phyloP scores from a whole-genome alignment of 2,888 invertebrate species.

The Drosophila mercatorum region DNA sequence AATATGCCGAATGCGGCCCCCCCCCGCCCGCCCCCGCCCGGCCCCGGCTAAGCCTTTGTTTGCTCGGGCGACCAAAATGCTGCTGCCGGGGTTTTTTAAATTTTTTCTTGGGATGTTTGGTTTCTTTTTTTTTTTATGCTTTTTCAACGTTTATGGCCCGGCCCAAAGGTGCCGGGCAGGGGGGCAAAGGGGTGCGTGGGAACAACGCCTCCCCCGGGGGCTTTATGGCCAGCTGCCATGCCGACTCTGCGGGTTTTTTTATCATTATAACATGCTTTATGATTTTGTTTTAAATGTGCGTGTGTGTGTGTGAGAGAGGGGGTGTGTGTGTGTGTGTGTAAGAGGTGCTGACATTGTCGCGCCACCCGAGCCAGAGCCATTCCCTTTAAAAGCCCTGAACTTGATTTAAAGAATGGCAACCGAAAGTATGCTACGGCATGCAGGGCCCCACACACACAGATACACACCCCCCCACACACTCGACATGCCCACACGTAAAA shows the following conservation, averaged over 20 bases:
- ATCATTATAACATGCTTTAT: slow-evolving; percentile 72
- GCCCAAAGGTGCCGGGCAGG: slow-evolving; percentile 26
- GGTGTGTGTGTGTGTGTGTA: too few species aligned
- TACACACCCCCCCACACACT: slow-evolving; percentile 37
- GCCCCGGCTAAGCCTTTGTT: slow-evolving; percentile 54
- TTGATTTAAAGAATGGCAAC: slow-evolving; percentile 76
- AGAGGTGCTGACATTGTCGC: slow-evolving; percentile 45
- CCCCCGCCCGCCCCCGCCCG: neutral
- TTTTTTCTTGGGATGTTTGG: slow-evolving; percentile 29
- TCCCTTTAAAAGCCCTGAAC: slow-evolving; percentile 77
- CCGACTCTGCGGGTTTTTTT: slow-evolving; percentile 67
- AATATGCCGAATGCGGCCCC: slow-evolving; percentile 43
- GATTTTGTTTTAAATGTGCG: slow-evolving; percentile 16
- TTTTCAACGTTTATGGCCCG: slow-evolving; percentile 72
- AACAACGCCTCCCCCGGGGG: slow-evolving; percentile 48
- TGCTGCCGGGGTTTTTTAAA: slow-evolving; percentile 34
- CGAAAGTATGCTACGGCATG: slow-evolving; percentile 70
- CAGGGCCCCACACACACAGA: slow-evolving; percentile 37
- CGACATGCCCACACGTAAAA: slow-evolving; percentile 65
- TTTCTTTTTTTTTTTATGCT: slow-evolving; percentile 63
- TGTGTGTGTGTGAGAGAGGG: slow-evolving; percentile 4
- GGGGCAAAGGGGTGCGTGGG: slow-evolving; percentile 32
- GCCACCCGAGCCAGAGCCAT: slow-evolving; percentile 36
- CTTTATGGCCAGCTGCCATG: slow-evolving; percentile 37
- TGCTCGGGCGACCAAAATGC: slow-evolving; percentile 32